Percentiles rank a stretch among this genome's conserved stretches.
Conservation (phyloP, 1,140 invertebrate genomes). For the Sarcophaga bullata region DNA sequence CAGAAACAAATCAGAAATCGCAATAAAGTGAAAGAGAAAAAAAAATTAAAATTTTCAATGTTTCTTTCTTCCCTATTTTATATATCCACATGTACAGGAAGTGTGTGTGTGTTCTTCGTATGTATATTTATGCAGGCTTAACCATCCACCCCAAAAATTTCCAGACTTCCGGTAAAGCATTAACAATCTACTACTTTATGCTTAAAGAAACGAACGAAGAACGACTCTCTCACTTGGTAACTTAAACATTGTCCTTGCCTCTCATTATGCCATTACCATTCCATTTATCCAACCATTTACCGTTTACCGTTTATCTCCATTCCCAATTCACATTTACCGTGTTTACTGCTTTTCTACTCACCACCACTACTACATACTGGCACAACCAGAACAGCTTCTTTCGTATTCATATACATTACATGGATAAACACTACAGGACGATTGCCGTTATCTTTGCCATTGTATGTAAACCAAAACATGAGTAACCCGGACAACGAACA, state of each 20-base stretch:
- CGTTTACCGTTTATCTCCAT: neutral
- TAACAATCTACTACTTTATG: neutral
- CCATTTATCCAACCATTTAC: neutral
- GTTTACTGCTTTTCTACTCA: neutral
- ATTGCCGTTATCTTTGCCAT: neutral
- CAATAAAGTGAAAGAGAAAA: neutral
- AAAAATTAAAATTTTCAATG: neutral
- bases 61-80: slow-evolving; percentile 2
- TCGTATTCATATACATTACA: neutral
- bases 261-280: slow-evolving; percentile 30
- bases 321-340: neutral
- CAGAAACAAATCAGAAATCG: neutral
- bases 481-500: neutral
- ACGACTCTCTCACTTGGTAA: slow-evolving; percentile 17
- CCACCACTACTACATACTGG: neutral
- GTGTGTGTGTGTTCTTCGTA: no score
- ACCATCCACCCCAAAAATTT: slow-evolving; percentile 31
- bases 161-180: slow-evolving; percentile 37
- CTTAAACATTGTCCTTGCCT: slow-evolving; percentile 37
- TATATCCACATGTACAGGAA: neutral
- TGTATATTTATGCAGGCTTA: no score
- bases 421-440: neutral
- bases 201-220: neutral
- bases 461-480: slow-evolving; percentile 29
- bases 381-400: neutral